Evolutionary conservation across 2,888 invertebrate genomes (phyloP).

Genomic region (Oscheius sp.): DNA sequence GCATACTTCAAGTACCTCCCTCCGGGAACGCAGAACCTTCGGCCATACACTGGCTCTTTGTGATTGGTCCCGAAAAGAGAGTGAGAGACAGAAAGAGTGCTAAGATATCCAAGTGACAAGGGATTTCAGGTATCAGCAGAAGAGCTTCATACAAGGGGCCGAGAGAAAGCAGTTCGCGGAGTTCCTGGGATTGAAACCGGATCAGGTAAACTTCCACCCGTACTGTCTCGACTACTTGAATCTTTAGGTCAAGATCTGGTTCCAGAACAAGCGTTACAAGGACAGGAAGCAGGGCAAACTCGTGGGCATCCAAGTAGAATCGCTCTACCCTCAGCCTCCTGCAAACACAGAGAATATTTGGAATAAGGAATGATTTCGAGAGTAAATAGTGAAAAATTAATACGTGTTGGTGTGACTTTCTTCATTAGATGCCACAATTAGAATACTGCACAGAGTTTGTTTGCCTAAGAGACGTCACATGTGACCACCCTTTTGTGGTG

Average conservation of each 20-base stretch:
- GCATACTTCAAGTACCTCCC: constrained; percentile 19
- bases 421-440: no score
- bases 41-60: neutral
- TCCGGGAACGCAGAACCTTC: neutral
- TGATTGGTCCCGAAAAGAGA: neutral
- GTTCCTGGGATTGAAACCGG: neutral
- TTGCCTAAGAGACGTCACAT: no score
- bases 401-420: no score
- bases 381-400: no score
- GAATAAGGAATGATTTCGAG: no score
- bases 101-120: neutral
- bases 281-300: neutral
- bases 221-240: neutral
- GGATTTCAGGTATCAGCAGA: constrained; percentile 2
- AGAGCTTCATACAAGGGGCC: neutral
- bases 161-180: constrained; percentile 6
- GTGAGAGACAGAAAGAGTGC: no score
- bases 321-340: no score
- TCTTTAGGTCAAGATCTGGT: constrained; percentile 25
- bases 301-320: neutral
- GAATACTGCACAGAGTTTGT: no score
- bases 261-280: constrained; percentile 20
- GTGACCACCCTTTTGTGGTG: no score
- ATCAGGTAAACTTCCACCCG: neutral
- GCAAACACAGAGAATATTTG: no score